A percentile compares a stretch with the other conserved stretches of the same genome.
These are phyloP conservation scores for Amiota minor DNA, from an alignment of 2,888 invertebrate genomes.

Conservation along the genomic window DNA sequence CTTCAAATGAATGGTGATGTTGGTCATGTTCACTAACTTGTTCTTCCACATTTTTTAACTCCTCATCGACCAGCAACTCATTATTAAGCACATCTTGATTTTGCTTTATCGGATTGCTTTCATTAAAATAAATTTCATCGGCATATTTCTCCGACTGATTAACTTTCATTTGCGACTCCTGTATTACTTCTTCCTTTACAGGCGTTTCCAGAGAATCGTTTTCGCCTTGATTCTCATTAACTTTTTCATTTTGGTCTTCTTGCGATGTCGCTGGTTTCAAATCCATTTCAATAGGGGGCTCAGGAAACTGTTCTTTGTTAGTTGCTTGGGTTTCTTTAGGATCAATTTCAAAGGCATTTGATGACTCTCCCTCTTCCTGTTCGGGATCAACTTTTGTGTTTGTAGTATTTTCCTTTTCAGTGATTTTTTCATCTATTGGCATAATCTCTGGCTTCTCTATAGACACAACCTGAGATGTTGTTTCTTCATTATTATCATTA, in stretches of 20 bases:
- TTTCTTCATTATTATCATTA: background rate
- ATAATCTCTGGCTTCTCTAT: background rate
- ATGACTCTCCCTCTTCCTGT: slow-evolving; percentile 20
- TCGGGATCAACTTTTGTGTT: slow-evolving; percentile 35
- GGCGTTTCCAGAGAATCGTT: background rate
- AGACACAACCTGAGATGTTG: background rate
- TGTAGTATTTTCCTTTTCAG: slow-evolving; percentile 60
- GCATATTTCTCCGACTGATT: slow-evolving; percentile 57
- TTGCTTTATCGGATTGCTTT: slow-evolving; percentile 61
- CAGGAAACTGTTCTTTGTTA: background rate
- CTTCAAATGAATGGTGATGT: background rate
- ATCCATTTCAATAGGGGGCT: slow-evolving; percentile 16
- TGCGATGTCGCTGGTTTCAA: slow-evolving; percentile 30
- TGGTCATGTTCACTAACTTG: background rate
- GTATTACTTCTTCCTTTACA: slow-evolving; percentile 28
- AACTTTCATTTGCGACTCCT: slow-evolving; percentile 36
- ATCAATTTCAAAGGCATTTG: background rate
- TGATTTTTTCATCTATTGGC: background rate
- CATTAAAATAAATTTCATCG: slow-evolving; percentile 63
- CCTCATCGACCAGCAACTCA: slow-evolving; percentile 4
- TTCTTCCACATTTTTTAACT: background rate
- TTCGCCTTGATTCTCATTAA: background rate
- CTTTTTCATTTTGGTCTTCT: background rate
- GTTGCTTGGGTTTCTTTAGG: slow-evolving; percentile 27
- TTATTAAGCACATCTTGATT: slow-evolving; percentile 30